These are phyloP conservation scores for Enteromius thamalakanensis DNA, from an alignment of 2,797 vertebrate genomes.

Conservation along the genomic window DNA sequence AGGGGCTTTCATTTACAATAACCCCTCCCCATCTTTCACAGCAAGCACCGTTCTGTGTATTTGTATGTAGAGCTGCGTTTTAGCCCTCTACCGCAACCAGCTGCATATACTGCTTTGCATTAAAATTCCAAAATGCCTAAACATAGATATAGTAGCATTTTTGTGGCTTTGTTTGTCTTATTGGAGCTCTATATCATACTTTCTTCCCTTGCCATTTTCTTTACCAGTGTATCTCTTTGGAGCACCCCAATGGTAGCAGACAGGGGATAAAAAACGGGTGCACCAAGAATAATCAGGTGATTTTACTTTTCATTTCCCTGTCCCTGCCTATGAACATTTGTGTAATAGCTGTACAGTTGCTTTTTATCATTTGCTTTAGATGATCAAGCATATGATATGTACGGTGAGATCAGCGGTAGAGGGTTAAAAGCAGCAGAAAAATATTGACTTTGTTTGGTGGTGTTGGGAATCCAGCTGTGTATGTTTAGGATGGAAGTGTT, in stretches of 20 bases:
- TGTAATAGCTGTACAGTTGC: constrained; percentile 26
- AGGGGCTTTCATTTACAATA: not conserved
- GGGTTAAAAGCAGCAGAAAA: constrained; percentile 49
- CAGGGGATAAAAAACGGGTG: constrained; percentile 65
- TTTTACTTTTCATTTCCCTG: constrained; percentile 40
- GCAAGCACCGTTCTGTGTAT: constrained; percentile 8
- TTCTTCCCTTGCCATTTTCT: constrained; percentile 43
- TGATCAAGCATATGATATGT: constrained; percentile 1
- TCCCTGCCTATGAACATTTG: constrained; percentile 27
- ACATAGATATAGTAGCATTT: constrained; percentile 22
- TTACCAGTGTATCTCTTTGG: constrained; percentile 55
- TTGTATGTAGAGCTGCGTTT: constrained; percentile 40
- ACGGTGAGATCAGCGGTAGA: constrained; percentile 41
- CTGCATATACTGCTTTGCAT: constrained; percentile 29
- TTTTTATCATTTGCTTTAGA: constrained; percentile 5
- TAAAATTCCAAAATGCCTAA: constrained; percentile 5
- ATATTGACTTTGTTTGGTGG: constrained; percentile 28
- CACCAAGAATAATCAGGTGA: constrained; percentile 56
- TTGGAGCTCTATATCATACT: constrained; percentile 43
- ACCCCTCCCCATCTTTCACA: constrained; percentile 5
- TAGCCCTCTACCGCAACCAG: constrained; percentile 60
- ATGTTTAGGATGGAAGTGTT: constrained; percentile 26
- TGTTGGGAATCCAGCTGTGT: constrained; percentile 23
- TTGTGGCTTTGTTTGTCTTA: constrained; percentile 34
- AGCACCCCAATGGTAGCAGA: constrained; percentile 65